Evolutionary conservation across 2,888 invertebrate genomes (phyloP), one percentile per base, ranked within the genome.

Genomic region (Trichacis sp.): DNA sequence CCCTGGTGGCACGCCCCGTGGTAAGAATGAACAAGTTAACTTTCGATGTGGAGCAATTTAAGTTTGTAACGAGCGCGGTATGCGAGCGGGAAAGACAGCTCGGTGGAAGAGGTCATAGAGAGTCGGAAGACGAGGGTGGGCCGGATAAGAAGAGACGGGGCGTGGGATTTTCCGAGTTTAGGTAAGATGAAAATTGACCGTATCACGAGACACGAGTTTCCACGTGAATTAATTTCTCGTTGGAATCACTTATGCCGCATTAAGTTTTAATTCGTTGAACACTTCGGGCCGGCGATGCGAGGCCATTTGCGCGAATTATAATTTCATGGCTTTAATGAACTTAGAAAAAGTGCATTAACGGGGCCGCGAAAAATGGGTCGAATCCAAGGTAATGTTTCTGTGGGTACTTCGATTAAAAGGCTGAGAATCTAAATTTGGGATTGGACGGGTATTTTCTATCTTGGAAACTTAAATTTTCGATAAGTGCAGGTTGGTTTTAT

Each of bases 21-120:
- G 64, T 71, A 73, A 73, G 76, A 76, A 76, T 70, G 72, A 73
- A 69, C 70, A 71, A 74, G 73, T 76, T 73, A 76, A 76, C 73
- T 75, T 74, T 75, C 74, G 71, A 77, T 75, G 75, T 72, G 71
- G 72, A 75, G 74, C 75, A 77, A 77, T 77, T 77, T 77, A 76
- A 77, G 76, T 77, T 77, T 71, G 74, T 74, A 76, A 76, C 76
- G 68, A 77, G 76, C 71, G 64, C 64, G 70, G 70, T 70, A 68
- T 70, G 74, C 72, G 71, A 46, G 59, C 62, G 58, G 59, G 36
- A 49, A 49, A 67, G 69, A 69, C 61, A 65, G 64, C 59, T 57
- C 36, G 48, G 61, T 46, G 57, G 51, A n/a, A 46, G 40, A 29
- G 52, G 52, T 29, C 46, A 38, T 18, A 43, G 46, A 48, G 57